Evolutionary conservation across 2,797 vertebrate species (phyloP), one percentile per base, ranked within the genome.

Genomic region (Protonibea diacanthus): DNA sequence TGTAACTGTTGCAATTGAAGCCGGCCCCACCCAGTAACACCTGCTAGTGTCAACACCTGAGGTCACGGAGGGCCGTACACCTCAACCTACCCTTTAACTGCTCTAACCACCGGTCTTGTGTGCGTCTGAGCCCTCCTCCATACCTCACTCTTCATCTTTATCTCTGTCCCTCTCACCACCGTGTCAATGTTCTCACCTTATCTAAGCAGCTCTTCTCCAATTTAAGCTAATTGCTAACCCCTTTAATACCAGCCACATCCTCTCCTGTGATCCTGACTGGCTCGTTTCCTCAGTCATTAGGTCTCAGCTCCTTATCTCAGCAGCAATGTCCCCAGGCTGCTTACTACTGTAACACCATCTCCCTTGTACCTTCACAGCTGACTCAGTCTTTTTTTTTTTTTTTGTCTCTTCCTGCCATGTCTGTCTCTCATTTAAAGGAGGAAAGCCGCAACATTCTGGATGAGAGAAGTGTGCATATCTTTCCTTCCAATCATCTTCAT

Each of bases 281-380:
- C 88, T 91, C 58, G 73, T 92, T 93, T 92, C 93, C 92, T 92
- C 82, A 85, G 73, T 87, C 85, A 90, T 93, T 92, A 91, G 80
- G 55, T 69, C 68, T 56, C 70, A 80, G 81, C 77, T 81, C 75
- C 86, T 91, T 91, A 92, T 93, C 91, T 90, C 71, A 73, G 75
- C 74, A 45, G 77, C 2, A 2, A 71, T 85, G 81, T 89, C 91
- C 87, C 62, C 66, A 23, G 92, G 91, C 88, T 8, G 27, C 25
- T 75, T 80, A 83, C 88, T 86, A 85, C 85, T 83, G 75, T 65
- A 86, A 82, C 76, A 83, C 77, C 55, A 70, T 88, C 76, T 82
- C 59, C 67, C 71, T 62, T 23, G 49, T 70, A 17, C 83, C 69
- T 62, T 68, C 47, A 75, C 71, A 63, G 76, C 71, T 88, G 84